These are phyloP conservation scores for Rhamphomyia laevipes DNA, from an alignment of 2,888 invertebrate species.

Conservation along the genomic window DNA sequence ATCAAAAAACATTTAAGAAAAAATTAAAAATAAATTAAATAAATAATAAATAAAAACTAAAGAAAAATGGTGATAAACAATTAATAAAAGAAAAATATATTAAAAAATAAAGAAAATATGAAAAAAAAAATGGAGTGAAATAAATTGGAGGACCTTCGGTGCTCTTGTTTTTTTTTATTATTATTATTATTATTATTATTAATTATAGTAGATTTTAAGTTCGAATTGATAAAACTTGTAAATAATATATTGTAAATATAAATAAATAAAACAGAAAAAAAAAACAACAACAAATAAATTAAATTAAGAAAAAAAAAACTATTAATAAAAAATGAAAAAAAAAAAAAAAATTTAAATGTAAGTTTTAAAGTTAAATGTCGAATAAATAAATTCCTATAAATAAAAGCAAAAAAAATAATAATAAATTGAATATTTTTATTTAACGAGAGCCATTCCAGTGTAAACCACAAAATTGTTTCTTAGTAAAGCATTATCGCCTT, in stretches of 20 bases:
- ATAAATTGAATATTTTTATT: too few species aligned
- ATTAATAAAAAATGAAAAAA: background rate
- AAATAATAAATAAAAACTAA: background rate
- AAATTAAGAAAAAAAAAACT: background rate
- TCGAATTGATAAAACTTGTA: too few species aligned
- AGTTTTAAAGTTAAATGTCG: constrained; percentile 3
- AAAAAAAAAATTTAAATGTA: background rate
- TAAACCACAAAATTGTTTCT: too few species aligned
- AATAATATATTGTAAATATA: background rate
- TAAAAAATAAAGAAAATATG: background rate
- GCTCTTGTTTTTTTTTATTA: too few species aligned
- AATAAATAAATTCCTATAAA: constrained; percentile 3
- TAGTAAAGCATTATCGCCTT: too few species aligned
- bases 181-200: too few species aligned
- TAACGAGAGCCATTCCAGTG: too few species aligned
- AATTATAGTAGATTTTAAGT: too few species aligned
- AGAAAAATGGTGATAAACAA: background rate
- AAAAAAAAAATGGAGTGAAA: background rate
- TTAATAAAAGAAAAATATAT: background rate
- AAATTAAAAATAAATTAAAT: background rate
- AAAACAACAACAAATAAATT: background rate
- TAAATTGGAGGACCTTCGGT: too few species aligned
- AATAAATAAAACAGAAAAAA: background rate
- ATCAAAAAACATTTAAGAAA: background rate
- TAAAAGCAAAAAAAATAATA: background rate